These are phyloP conservation scores for Phyllotreta striolata DNA, from an alignment of 2,888 invertebrate genomes.

Conservation along the genomic window DNA sequence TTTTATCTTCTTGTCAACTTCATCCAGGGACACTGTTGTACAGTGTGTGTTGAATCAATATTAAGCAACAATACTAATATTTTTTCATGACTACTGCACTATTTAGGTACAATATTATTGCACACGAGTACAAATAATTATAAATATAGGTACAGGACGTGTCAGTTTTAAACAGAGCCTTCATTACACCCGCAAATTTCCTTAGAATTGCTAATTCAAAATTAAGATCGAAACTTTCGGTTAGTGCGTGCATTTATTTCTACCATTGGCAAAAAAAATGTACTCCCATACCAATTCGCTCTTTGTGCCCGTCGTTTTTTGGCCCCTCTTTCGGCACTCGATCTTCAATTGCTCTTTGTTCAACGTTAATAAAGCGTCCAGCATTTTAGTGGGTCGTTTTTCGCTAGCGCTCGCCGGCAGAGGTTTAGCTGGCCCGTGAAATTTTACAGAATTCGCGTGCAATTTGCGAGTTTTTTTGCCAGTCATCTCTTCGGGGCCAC, in stretches of 20 bases:
- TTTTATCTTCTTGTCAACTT: too few species aligned
- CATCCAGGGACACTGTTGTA: too few species aligned
- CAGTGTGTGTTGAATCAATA: too few species aligned
- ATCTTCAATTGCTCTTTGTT: constrained; percentile 74
- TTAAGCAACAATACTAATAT: too few species aligned
- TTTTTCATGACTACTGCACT: too few species aligned
- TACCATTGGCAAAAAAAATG: background rate
- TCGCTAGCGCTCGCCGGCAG: constrained; percentile 13
- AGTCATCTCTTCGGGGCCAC: too few species aligned
- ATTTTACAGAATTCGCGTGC: constrained; percentile 14
- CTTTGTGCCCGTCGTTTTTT: constrained; percentile 74
- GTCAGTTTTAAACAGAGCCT: too few species aligned
- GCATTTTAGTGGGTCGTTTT: constrained; percentile 36
- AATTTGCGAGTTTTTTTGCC: constrained; percentile 34
- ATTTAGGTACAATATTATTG: too few species aligned
- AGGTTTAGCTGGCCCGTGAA: constrained; percentile 15
- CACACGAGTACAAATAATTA: too few species aligned
- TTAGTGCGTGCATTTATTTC: constrained; percentile 14
- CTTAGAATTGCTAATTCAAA: background rate
- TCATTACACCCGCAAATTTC: background rate
- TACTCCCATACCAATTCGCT: constrained; percentile 70
- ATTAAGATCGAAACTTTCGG: background rate
- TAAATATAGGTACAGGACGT: too few species aligned
- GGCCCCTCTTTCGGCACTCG: constrained; percentile 74
- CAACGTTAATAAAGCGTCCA: constrained; percentile 66